These are phyloP conservation scores for Calcarius ornatus DNA, from an alignment of 2,113 vertebrate species.

Conservation along the genomic window DNA sequence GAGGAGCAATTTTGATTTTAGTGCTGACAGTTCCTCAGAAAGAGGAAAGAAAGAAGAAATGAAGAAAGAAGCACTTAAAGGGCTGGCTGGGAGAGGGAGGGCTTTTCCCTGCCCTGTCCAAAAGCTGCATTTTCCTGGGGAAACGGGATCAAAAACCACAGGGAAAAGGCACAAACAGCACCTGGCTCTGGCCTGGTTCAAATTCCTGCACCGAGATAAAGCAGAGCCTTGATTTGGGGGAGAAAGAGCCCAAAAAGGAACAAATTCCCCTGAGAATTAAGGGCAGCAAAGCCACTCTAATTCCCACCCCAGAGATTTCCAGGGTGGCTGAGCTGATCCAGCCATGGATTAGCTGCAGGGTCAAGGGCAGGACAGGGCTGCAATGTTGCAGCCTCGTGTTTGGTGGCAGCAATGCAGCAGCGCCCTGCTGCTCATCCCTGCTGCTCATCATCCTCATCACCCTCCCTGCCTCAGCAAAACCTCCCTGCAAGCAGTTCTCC, in stretches of 20 bases:
- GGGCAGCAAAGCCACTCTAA: constrained; percentile 17
- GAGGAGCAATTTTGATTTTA: neutral
- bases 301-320: neutral
- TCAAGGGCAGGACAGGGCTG: constrained; percentile 35
- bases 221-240: too few species aligned
- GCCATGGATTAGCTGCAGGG: neutral
- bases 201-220: neutral
- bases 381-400: neutral
- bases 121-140: neutral
- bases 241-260: neutral
- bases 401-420: neutral
- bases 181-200: fast-evolving
- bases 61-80: neutral
- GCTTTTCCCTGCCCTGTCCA: neutral
- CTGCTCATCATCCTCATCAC: neutral
- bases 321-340: constrained; percentile 25
- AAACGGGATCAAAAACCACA: neutral
- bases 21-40: neutral
- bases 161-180: neutral
- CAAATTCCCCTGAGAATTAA: neutral
- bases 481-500: neutral
- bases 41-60: neutral
- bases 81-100: neutral
- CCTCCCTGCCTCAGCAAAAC: neutral
- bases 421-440: neutral